Conservation (phyloP, 2,888 invertebrate species). For the Epirrhoe tristata region DNA sequence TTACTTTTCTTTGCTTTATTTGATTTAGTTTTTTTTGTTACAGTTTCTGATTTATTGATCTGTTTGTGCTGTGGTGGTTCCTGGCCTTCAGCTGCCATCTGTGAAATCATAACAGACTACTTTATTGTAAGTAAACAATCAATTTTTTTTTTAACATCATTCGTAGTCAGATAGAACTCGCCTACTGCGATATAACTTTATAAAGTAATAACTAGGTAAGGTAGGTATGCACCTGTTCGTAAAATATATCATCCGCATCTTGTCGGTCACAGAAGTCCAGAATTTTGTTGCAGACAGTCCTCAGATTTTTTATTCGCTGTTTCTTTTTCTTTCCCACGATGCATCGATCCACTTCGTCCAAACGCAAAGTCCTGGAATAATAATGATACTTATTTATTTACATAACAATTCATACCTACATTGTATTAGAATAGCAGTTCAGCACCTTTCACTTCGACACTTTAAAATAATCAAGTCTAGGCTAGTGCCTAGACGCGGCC, state of each 20-base stretch:
- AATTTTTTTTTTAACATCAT: neutral
- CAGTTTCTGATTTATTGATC: slow-evolving; percentile 33
- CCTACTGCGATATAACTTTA: no score
- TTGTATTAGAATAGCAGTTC: no score
- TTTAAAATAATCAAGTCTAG: no score
- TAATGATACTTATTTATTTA: slow-evolving; percentile 6
- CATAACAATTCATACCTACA: neutral
- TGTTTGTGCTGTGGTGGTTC: slow-evolving; percentile 17
- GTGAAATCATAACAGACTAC: slow-evolving; percentile 17
- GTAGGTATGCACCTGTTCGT: slow-evolving; percentile 59
- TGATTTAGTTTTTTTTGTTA: slow-evolving; percentile 49
- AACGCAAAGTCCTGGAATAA: slow-evolving; percentile 63
- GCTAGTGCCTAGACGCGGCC: no score
- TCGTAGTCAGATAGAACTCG: no score
- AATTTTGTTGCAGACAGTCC: slow-evolving; percentile 70
- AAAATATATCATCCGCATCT: slow-evolving; percentile 64
- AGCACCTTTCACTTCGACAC: no score
- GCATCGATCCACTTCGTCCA: slow-evolving; percentile 62
- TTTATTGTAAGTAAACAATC: neutral
- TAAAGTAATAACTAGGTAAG: neutral
- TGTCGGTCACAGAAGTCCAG: slow-evolving; percentile 71
- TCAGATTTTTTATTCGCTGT: slow-evolving; percentile 65
- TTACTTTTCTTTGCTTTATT: slow-evolving; percentile 40
- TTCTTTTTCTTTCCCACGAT: slow-evolving; percentile 63
- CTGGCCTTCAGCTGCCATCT: slow-evolving; percentile 47